These are phyloP conservation scores for Iphiclides podalirius DNA, from an alignment of 2,888 invertebrate genomes.

Conservation along the genomic window DNA sequence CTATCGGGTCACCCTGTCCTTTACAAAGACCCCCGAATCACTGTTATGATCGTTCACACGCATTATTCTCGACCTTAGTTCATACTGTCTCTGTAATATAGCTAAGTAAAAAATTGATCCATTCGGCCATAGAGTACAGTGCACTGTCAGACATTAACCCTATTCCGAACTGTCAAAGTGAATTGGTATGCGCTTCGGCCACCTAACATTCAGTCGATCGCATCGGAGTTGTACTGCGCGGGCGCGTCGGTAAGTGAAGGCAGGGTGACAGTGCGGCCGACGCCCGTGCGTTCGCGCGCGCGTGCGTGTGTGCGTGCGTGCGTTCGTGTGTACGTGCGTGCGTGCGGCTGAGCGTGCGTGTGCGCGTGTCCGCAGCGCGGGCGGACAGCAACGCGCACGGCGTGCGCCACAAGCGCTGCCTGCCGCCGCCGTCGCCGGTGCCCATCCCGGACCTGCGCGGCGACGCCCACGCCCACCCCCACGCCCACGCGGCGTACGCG, in stretches of 20 bases:
- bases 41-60: constrained; percentile 9
- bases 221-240: constrained; percentile 4
- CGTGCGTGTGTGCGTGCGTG: constrained; percentile 25
- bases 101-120: constrained; percentile 10
- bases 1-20: constrained; percentile 60
- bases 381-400: constrained; percentile 89
- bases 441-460: constrained; percentile 94
- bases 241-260: constrained; percentile 28
- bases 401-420: constrained; percentile 90
- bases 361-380: constrained; percentile 76
- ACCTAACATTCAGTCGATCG: constrained; percentile 20
- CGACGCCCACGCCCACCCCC: constrained; percentile 55
- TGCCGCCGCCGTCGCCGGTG: constrained; percentile 90
- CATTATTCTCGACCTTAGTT: constrained; percentile 8
- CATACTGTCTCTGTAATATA: constrained; percentile 13
- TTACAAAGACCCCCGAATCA: constrained; percentile 25
- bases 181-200: constrained; percentile 19
- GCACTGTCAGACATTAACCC: constrained; percentile 8
- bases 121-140: constrained; percentile 9
- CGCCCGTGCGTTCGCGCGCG: constrained; percentile 15
- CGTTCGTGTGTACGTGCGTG: constrained; percentile 28
- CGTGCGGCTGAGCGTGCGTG: constrained; percentile 30
- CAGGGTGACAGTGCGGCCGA: constrained; percentile 29
- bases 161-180: constrained; percentile 6
- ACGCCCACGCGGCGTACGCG: constrained; percentile 30